Percentiles rank a stretch among this genome's conserved stretches.
Evolutionary conservation across 2,888 invertebrate species (phyloP).

Genomic region (Lycophotia porphyrea): DNA sequence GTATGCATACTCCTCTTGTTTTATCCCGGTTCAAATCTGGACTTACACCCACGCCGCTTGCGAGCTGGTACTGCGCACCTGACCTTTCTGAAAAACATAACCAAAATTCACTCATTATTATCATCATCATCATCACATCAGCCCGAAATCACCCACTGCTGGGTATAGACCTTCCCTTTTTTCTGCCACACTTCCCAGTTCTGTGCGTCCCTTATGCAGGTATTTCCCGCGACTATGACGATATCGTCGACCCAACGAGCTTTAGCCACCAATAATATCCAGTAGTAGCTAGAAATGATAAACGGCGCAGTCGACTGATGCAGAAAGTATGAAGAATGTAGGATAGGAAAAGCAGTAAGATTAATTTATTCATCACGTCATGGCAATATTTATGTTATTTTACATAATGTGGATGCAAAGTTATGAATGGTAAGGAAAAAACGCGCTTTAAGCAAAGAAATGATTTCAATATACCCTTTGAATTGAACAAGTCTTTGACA

Average conservation of each 20-base stretch:
- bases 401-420: background rate
- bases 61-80: background rate
- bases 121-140: no score
- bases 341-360: background rate
- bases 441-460: slow-evolving; percentile 6
- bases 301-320: no score
- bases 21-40: background rate
- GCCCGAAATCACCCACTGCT: no score
- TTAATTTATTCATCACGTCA: background rate
- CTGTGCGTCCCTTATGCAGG: no score
- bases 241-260: no score
- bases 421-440: background rate
- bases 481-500: slow-evolving; percentile 11
- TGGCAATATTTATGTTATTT: background rate
- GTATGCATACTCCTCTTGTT: background rate
- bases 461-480: slow-evolving; percentile 36
- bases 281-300: no score
- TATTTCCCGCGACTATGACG: no score
- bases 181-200: no score
- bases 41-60: background rate
- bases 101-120: background rate
- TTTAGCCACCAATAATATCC: no score
- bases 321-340: no score
- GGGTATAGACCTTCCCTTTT: no score
- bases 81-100: background rate